phyloP scores from a whole-genome alignment of 2,888 invertebrate genomes.

The Hirudinaria manillensis region DNA sequence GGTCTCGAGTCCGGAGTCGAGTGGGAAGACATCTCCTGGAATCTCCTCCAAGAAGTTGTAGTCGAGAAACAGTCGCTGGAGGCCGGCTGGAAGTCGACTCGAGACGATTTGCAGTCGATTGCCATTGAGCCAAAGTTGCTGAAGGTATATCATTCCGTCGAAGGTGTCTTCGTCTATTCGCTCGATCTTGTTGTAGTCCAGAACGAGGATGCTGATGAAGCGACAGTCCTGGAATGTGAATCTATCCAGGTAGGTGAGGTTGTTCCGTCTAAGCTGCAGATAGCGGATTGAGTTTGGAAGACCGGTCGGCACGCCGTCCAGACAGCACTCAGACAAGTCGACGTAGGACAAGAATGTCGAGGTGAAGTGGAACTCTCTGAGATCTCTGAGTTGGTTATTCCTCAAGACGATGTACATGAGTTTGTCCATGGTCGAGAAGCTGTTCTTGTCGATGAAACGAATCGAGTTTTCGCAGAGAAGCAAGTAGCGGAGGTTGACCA shows the following conservation, averaged over 20 bases:
- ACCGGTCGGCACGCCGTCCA: slow-evolving; percentile 36
- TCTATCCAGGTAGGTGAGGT: slow-evolving; percentile 35
- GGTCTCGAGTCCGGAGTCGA: slow-evolving; percentile 31
- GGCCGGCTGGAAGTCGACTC: slow-evolving; percentile 66
- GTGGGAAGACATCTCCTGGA: slow-evolving; percentile 25
- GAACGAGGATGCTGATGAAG: slow-evolving; percentile 71
- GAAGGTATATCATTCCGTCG: slow-evolving; percentile 72
- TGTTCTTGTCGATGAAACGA: slow-evolving; percentile 28
- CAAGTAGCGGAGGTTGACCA: slow-evolving; percentile 38
- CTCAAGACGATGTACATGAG: slow-evolving; percentile 38
- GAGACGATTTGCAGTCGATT: slow-evolving; percentile 70
- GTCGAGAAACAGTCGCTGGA: slow-evolving; percentile 70
- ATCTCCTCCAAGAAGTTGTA: slow-evolving; percentile 64
- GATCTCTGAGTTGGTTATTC: slow-evolving; percentile 34
- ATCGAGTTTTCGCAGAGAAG: slow-evolving; percentile 37
- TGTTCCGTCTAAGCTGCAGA: slow-evolving; percentile 38
- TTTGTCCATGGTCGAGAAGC: slow-evolving; percentile 36
- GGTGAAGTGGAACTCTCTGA: slow-evolving; percentile 34
- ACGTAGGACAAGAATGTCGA: slow-evolving; percentile 38
- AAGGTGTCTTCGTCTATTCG: slow-evolving; percentile 79
- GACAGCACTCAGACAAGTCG: slow-evolving; percentile 39
- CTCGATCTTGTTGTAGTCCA: slow-evolving; percentile 71
- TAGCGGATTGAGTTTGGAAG: slow-evolving; percentile 39
- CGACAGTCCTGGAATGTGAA: slow-evolving; percentile 29
- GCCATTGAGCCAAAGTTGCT: slow-evolving; percentile 71